phyloP scores from a whole-genome alignment of 2,113 vertebrate species.

The Aphelocoma coerulescens region DNA sequence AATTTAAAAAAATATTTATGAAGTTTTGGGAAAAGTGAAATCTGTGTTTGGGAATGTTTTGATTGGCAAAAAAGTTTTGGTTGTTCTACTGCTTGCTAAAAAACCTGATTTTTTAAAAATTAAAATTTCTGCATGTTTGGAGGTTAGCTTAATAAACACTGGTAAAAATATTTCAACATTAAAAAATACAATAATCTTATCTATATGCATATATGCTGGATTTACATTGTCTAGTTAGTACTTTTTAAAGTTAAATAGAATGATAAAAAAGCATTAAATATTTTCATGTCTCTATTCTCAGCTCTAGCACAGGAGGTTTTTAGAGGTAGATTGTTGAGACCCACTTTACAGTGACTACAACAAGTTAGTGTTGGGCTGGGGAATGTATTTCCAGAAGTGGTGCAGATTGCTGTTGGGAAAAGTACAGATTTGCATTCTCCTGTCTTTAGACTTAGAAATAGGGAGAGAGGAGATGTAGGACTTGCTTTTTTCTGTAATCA shows the following conservation, averaged over 20 bases:
- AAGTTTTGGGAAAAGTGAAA: slow-evolving; percentile 8
- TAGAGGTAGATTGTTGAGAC: not conserved
- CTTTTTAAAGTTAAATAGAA: not conserved
- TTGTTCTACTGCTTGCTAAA: not conserved
- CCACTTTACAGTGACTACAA: not conserved
- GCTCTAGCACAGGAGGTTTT: not conserved
- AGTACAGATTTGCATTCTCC: not conserved
- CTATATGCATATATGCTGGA: not conserved
- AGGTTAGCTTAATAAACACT: not conserved
- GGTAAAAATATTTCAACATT: not conserved
- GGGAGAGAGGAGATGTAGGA: not conserved
- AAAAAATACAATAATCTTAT: not conserved
- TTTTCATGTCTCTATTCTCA: not conserved
- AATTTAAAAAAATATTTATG: not conserved
- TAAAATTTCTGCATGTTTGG: not conserved
- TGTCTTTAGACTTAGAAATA: not conserved
- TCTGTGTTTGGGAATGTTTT: not conserved
- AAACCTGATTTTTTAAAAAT: not conserved
- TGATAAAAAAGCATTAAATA: not conserved
- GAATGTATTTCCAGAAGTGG: not conserved
- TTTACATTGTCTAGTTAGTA: not conserved
- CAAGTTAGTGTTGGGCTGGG: not conserved
- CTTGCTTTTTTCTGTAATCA: not conserved
- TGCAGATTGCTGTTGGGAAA: not conserved
- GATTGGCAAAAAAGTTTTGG: not conserved